These are phyloP conservation scores for Cinclus mexicanus DNA, from an alignment of 2,113 vertebrate genomes.

Conservation along the genomic window DNA sequence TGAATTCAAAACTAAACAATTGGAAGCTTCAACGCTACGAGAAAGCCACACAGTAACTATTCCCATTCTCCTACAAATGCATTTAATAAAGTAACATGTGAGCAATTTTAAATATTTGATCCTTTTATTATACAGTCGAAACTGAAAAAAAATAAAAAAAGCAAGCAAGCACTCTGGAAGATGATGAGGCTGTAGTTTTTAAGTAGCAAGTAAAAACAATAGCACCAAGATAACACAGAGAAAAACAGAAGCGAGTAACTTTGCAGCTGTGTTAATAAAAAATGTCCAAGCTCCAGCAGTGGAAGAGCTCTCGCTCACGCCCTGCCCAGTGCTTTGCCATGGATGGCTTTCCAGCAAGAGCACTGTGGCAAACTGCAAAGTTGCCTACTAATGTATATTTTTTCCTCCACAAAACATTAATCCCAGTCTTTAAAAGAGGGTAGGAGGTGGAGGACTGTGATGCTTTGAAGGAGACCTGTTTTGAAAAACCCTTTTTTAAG, in stretches of 20 bases:
- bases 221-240: conserved; percentile 39
- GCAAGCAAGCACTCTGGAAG: neutral
- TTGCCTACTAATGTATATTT: neutral
- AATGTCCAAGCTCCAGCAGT: neutral
- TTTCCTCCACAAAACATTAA: conserved; percentile 42
- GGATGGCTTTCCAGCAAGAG: neutral
- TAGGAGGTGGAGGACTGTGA: conserved; percentile 36
- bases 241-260: conserved; percentile 11
- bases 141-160: neutral
- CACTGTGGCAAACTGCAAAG: neutral
- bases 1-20: conserved; percentile 56
- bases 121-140: conserved; percentile 23
- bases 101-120: conserved; percentile 57
- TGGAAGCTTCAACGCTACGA: conserved; percentile 56
- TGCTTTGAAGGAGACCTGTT: conserved; percentile 68
- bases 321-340: neutral
- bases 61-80: conserved; percentile 45
- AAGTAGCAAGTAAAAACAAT: conserved; percentile 61
- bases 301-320: neutral
- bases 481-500: conserved; percentile 59
- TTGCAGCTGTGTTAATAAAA: conserved; percentile 2
- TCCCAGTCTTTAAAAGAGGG: conserved; percentile 31
- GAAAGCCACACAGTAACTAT: conserved; percentile 37
- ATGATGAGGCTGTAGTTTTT: conserved; percentile 46
- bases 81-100: conserved; percentile 42